Conservation (phyloP, 2,797 vertebrate genomes). For the Malacoraja senta region DNA sequence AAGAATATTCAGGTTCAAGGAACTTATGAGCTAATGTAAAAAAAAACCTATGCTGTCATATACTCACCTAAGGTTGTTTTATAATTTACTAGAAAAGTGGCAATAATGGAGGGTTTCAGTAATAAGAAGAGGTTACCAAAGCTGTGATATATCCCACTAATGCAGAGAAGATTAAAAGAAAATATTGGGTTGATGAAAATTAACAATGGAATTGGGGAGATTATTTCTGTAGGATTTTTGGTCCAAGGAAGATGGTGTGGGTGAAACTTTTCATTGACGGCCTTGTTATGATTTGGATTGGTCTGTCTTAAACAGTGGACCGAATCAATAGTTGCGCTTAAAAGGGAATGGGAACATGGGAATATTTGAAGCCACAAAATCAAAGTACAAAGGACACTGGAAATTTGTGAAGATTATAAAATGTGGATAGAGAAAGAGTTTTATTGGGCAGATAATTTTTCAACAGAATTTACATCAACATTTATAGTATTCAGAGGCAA, state of each 20-base stretch:
- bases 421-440: too few relatives aligned
- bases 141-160: not conserved
- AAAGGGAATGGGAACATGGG: not conserved
- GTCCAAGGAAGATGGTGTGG: not conserved
- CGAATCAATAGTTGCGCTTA: not conserved
- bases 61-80: not conserved
- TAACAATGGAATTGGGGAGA: not conserved
- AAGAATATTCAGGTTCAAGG: not conserved
- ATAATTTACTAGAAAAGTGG: not conserved
- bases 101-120: not conserved
- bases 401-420: too few relatives aligned
- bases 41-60: not conserved
- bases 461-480: too few relatives aligned
- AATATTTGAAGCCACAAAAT: not conserved
- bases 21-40: not conserved
- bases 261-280: not conserved
- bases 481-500: too few relatives aligned
- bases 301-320: not conserved
- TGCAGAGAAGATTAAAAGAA: not conserved
- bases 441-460: too few relatives aligned
- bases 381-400: too few relatives aligned
- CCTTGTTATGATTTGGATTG: not conserved
- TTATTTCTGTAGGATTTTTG: not conserved
- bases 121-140: not conserved
- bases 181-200: not conserved